Evolutionary conservation across 2,888 invertebrate genomes (phyloP).

Genomic region (Actias luna): DNA sequence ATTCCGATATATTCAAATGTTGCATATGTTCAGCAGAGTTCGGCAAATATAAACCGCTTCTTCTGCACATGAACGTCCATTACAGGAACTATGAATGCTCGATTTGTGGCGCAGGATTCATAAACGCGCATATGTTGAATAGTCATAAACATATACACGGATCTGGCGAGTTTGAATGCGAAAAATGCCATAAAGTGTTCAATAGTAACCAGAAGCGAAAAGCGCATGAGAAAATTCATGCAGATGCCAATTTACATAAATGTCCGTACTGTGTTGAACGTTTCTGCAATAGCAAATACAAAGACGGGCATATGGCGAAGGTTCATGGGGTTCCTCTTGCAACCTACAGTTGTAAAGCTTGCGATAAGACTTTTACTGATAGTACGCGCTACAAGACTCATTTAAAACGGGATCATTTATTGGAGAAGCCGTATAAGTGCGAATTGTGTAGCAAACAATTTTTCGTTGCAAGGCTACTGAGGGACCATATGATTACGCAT

Average conservation of each 20-base stretch:
- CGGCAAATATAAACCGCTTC: constrained; percentile 36
- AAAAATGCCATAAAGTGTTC: constrained; percentile 60
- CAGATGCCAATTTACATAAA: constrained; percentile 36
- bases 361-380: constrained; percentile 43
- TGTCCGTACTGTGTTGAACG: constrained; percentile 49
- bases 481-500: constrained; percentile 42
- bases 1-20: constrained; percentile 32
- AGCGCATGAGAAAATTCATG: constrained; percentile 41
- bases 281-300: constrained; percentile 39
- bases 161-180: constrained; percentile 45
- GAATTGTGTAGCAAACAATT: constrained; percentile 46
- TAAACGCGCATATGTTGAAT: constrained; percentile 38
- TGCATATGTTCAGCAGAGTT: constrained; percentile 33
- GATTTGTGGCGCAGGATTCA: constrained; percentile 50
- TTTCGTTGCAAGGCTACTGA: constrained; percentile 37
- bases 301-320: constrained; percentile 38
- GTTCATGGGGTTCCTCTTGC: constrained; percentile 37
- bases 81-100: constrained; percentile 53
- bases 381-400: constrained; percentile 34
- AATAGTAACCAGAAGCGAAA: constrained; percentile 58
- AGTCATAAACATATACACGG: constrained; percentile 45
- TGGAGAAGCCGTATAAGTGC: constrained; percentile 46
- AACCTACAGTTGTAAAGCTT: constrained; percentile 45
- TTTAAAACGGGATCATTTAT: constrained; percentile 45
- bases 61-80: constrained; percentile 52